Evolutionary conservation across 2,888 invertebrate species (phyloP), one percentile per base, ranked within the genome.

Genomic region (Hypomecis atomaria): DNA sequence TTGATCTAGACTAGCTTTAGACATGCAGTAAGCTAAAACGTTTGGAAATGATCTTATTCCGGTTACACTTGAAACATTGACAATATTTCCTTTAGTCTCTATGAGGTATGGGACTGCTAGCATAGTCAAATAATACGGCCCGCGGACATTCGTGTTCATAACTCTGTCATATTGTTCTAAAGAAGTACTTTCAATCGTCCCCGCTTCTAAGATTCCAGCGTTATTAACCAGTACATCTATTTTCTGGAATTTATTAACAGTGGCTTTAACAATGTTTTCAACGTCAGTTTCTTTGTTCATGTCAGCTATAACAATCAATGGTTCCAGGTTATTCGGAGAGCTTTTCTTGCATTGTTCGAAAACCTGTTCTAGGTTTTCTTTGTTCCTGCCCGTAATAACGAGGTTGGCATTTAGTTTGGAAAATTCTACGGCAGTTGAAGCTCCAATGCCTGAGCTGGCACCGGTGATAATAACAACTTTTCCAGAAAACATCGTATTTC

Each of bases 1-100:
- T 82, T 99, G 99, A 90, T 99, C 99, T 6, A 99, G 86, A 5
- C 98, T 98, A 47, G 98, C 94, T 92, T 99, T 99, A 6, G 98
- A 98, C 94, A 99, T 96, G 77, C 96, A 96, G 84, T 99, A 99
- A 0, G 98, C 96, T 59, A 98, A 86, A n/a, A 98, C 95, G 58
- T 96, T 96, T 0, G 98, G 95, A 79, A 98, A 99, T 67, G 98
- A 94, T 82, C 98, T 93, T 37, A 97, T 82, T 7, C 99, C 99
- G 76, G 96, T 96, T 0, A 99, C 97, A 84, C 98, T 98, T 3
- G 98, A 99, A 0, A 99, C 96, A 84, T 99, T 99, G 0, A 99
- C 98, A 74, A 98, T 95, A 74, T 94, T 96, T 23, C 98, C 98
- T 85, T 97, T 96, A 0, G 95, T 94, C 87, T 95, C 93, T 4